These are phyloP conservation scores for Rhynchomys soricoides DNA, from an alignment of 2,113 vertebrate genomes.

Conservation along the genomic window DNA sequence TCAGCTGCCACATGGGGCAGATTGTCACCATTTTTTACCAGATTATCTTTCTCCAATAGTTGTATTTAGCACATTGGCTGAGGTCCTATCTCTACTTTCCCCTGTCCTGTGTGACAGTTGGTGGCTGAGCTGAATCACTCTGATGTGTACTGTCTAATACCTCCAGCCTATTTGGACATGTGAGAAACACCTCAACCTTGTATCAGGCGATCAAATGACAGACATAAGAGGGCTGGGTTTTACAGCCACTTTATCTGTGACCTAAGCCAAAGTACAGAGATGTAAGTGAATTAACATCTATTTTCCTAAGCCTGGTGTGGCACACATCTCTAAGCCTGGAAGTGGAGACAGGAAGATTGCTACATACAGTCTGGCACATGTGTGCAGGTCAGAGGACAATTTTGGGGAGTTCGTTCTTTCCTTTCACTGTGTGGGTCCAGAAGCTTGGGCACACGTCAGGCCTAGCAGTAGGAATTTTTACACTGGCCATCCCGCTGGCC, in stretches of 20 bases:
- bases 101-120: neutral
- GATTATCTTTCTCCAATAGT: neutral
- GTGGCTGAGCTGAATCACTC: neutral
- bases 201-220: neutral
- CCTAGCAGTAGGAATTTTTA: neutral
- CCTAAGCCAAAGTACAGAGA: neutral
- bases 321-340: neutral
- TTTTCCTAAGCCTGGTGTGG: neutral
- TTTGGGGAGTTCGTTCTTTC: neutral
- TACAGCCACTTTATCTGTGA: neutral
- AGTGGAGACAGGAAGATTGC: neutral
- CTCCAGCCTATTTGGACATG: neutral
- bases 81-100: neutral
- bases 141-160: neutral
- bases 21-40: neutral
- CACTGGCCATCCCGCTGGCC: neutral
- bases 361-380: no score
- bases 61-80: neutral
- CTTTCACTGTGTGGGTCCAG: neutral
- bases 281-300: neutral
- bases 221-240: neutral
- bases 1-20: neutral
- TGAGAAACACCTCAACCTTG: neutral
- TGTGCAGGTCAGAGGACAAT: neutral
- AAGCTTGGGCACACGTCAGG: neutral